Conservation (phyloP, 2,113 vertebrate genomes). For the Pollachius pollachius region DNA sequence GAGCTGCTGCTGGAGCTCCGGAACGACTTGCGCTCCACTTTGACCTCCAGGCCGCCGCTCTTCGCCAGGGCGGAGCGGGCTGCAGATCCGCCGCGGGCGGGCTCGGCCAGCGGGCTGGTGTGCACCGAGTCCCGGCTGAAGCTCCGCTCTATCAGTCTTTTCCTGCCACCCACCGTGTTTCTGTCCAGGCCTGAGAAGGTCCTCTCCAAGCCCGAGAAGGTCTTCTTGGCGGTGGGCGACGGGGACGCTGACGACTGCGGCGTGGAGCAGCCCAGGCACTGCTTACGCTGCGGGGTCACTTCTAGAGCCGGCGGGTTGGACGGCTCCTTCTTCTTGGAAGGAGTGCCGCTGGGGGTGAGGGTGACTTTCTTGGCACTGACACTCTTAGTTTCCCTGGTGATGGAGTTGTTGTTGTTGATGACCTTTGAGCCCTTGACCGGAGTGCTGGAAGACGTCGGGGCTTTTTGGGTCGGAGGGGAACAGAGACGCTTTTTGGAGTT, state of each 20-base stretch:
- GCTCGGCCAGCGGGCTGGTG: conserved; percentile 80
- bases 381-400: conserved; percentile 69
- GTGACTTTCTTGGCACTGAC: conserved; percentile 73
- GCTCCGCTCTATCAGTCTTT: conserved; percentile 81
- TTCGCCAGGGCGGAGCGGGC: conserved; percentile 71
- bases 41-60: conserved; percentile 50
- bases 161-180: conserved; percentile 67
- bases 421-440: conserved; percentile 74
- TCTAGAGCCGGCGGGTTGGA: conserved; percentile 58
- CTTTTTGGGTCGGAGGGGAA: conserved; percentile 67
- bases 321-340: conserved; percentile 75
- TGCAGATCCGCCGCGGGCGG: conserved; percentile 61
- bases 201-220: conserved; percentile 60
- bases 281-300: conserved; percentile 72
- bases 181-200: conserved; percentile 61
- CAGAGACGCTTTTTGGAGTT: conserved; percentile 81
- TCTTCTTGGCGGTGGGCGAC: conserved; percentile 74
- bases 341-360: conserved; percentile 72
- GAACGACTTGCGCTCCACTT: conserved; percentile 74
- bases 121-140: conserved; percentile 84
- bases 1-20: conserved; percentile 85
- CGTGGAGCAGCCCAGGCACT: conserved; percentile 64
- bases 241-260: conserved; percentile 71
- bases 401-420: conserved; percentile 24
- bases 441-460: conserved; percentile 73